These are phyloP conservation scores for Coregonus sp. DNA, from an alignment of 2,797 vertebrate genomes.

Conservation along the genomic window DNA sequence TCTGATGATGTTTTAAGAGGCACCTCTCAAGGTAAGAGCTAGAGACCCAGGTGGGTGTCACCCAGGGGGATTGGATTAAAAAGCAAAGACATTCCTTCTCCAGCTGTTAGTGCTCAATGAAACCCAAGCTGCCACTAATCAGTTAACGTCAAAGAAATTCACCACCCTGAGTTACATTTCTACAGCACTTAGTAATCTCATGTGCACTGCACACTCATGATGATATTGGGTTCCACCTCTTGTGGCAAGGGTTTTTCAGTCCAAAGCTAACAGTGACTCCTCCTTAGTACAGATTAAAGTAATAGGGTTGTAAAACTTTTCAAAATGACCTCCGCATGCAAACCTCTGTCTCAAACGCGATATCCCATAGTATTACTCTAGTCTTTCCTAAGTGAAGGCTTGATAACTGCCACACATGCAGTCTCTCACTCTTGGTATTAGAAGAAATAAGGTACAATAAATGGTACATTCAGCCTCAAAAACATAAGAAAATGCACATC, in stretches of 20 bases:
- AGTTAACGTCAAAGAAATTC: background rate
- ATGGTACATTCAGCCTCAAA: background rate
- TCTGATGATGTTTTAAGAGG: background rate
- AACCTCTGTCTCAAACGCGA: background rate
- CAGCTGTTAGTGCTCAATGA: background rate
- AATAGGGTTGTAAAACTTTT: background rate
- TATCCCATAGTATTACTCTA: background rate
- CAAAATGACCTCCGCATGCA: background rate
- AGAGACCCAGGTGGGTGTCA: background rate
- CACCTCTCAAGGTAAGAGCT: background rate
- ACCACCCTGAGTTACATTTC: background rate
- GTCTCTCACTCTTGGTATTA: background rate
- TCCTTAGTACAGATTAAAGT: background rate
- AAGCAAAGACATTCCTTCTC: background rate
- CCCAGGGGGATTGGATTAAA: background rate
- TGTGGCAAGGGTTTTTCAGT: background rate
- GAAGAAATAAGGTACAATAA: too few relatives aligned
- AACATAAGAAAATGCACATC: background rate
- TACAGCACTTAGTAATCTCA: background rate
- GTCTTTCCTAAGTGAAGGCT: background rate
- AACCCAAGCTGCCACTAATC: slow-evolving; percentile 1
- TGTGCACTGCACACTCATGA: background rate
- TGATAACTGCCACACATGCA: background rate
- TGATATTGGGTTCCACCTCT: background rate
- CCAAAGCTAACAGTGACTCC: background rate